phyloP scores from a whole-genome alignment of 2,888 invertebrate species.

The Temnothorax unifasciatus region DNA sequence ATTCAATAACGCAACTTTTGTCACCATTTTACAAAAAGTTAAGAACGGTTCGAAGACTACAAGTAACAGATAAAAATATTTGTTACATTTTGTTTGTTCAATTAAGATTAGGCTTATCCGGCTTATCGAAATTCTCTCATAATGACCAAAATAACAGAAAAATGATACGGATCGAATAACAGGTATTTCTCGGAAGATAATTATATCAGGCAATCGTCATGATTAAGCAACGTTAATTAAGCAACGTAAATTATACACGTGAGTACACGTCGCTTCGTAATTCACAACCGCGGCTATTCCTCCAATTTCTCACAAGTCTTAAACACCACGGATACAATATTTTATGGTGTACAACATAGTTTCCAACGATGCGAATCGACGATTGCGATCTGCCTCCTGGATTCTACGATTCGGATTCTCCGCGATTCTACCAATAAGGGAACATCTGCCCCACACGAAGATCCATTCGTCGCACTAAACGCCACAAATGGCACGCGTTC shows the following conservation, averaged over 20 bases:
- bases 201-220: not conserved
- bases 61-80: not conserved
- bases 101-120: not conserved
- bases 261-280: not conserved
- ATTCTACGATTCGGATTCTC: not conserved
- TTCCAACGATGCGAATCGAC: not conserved
- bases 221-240: not conserved
- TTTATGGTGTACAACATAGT: not conserved
- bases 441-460: conserved; percentile 74
- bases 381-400: conserved; percentile 7
- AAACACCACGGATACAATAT: not conserved
- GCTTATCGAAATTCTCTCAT: not conserved
- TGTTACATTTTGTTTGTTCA: not conserved
- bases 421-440: conserved; percentile 66
- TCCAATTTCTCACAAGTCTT: not conserved
- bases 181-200: not conserved
- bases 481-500: conserved; percentile 74
- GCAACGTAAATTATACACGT: not conserved
- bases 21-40: not conserved
- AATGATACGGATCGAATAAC: not conserved
- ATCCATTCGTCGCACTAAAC: conserved; percentile 74
- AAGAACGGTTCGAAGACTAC: not conserved
- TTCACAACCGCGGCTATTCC: not conserved
- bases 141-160: not conserved
- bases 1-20: not conserved